Evolutionary conservation across 2,888 invertebrate genomes (phyloP), one percentile per base, ranked within the genome.

Genomic region (Chelonus formosanus): DNA sequence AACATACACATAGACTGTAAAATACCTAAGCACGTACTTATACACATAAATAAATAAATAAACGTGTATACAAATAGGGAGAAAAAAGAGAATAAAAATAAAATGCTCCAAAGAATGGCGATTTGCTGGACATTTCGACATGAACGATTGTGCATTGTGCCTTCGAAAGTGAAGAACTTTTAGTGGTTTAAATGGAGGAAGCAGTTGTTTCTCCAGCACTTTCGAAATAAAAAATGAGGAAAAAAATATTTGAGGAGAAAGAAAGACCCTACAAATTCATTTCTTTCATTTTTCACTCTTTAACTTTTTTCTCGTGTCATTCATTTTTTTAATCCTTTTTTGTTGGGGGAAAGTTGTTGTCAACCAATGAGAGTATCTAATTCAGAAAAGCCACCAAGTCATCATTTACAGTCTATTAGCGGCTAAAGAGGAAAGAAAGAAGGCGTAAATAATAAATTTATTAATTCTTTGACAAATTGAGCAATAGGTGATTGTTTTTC

Each of bases 111-210:
- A 52, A 31, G 31, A 32, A 52, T 32, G 5, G 4, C 10, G 35
- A 58, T 45, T 58, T 32, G 61, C 31, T 34, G 53, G n/a, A 3
- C 20, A 43, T 61, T 61, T 61, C 61, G 61, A 53, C 61, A 61
- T 52, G 53, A 57, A 44, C 53, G 53, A 61, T 61, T 45, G 61
- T 53, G 43, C 53, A 61, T 61, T 61, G 61, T 61, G 44, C 44
- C 35, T 53, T 61, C 53, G 61, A 53, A 52, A 61, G 53, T 43
- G 60, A 53, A 43, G 44, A 61, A 40, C 50, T 60, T 60, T 52
- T 40, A 52, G 31, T 32, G 20, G 32, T 40, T 10, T 55, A 36
- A 32, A 55, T 52, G 34, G 4, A 52, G 7, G 32, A 8, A 52
- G 40, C 4, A 2, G 40, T 40, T 6, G 40, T 5, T 40, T 40